These are phyloP conservation scores for Eulemur mongoz DNA, from an alignment of 2,797 vertebrate genomes.

Conservation along the genomic window DNA sequence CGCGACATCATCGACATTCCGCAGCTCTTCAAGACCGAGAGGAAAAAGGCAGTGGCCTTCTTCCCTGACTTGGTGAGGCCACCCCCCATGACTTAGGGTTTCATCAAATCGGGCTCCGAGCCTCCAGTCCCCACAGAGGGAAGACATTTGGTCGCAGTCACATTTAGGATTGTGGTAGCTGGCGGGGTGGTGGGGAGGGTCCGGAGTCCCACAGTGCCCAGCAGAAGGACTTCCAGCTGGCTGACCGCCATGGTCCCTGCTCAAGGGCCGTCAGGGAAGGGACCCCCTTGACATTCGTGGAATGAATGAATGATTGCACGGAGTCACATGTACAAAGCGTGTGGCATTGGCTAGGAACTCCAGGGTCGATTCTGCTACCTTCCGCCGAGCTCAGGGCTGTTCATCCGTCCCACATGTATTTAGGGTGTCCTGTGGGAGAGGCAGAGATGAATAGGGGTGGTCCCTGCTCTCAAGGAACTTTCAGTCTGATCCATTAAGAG, in stretches of 20 bases:
- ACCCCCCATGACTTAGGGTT: accelerated
- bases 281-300: not conserved
- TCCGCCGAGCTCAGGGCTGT: accelerated
- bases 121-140: not conserved
- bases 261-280: not conserved
- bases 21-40: constrained; percentile 87
- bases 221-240: not conserved
- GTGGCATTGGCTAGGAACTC: not conserved
- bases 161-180: not conserved
- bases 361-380: accelerated
- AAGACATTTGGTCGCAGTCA: accelerated
- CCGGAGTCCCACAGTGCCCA: accelerated
- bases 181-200: not conserved
- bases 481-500: not conserved
- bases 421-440: not conserved
- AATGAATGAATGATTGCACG: accelerated
- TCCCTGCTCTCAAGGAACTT: not conserved
- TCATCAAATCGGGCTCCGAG: not conserved
- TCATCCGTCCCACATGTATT: accelerated
- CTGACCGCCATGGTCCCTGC: not conserved
- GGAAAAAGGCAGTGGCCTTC: constrained; percentile 83
- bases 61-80: constrained; percentile 92
- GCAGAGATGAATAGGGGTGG: not conserved
- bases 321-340: accelerated
- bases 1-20: constrained; percentile 93